phyloP scores from a whole-genome alignment of 2,113 vertebrate genomes.

The Pitta sordida region DNA sequence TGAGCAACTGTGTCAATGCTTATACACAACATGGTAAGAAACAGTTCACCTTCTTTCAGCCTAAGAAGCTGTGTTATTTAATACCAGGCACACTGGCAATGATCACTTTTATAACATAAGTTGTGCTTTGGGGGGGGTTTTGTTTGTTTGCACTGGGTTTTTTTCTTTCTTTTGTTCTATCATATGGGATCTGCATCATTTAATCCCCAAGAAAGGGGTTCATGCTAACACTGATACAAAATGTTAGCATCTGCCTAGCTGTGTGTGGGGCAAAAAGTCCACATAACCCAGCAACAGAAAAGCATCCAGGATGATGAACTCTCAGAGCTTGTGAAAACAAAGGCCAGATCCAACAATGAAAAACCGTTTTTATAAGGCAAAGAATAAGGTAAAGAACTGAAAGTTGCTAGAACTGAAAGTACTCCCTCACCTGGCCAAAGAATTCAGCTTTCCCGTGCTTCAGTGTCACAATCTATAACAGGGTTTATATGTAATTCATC shows the following conservation, averaged over 20 bases:
- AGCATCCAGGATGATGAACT: background rate
- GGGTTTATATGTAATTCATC: background rate
- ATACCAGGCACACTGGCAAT: background rate
- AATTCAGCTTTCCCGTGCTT: background rate
- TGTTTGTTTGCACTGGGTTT: no score
- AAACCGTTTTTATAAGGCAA: background rate
- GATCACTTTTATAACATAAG: background rate
- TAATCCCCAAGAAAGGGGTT: background rate
- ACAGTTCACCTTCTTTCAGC: background rate
- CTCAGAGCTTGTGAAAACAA: background rate
- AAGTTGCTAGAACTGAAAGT: background rate
- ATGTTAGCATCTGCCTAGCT: background rate
- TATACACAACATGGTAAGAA: background rate
- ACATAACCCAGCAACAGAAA: background rate
- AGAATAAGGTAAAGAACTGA: background rate
- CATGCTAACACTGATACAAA: background rate
- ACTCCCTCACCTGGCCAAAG: slow-evolving; percentile 52
- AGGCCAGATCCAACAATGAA: background rate
- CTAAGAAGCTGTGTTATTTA: background rate
- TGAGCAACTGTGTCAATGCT: background rate
- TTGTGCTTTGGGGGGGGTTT: rapidly evolving
- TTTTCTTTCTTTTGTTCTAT: background rate
- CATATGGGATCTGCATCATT: background rate
- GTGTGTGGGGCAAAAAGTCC: background rate
- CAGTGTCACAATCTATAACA: background rate